These are phyloP conservation scores for Orussus abietinus DNA, from an alignment of 1,140 invertebrate species.

Conservation along the genomic window DNA sequence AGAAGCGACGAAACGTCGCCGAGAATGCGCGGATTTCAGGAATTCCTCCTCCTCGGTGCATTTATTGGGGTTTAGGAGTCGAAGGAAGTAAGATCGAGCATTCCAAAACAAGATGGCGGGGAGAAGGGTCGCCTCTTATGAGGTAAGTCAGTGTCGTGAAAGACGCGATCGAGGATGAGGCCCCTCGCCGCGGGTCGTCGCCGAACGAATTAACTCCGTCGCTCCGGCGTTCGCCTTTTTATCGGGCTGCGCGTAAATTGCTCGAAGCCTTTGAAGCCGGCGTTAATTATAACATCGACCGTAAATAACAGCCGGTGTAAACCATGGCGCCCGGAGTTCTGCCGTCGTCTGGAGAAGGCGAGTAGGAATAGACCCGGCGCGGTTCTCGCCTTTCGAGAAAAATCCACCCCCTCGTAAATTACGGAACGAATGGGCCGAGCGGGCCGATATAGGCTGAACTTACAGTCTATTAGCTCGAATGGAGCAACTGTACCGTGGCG, in stretches of 20 bases:
- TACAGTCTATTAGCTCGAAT: neutral
- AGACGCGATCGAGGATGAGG: neutral
- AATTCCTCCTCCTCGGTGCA: too few relatives aligned
- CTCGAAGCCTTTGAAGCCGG: conserved; percentile 12
- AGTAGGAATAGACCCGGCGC: too few relatives aligned
- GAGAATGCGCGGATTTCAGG: too few relatives aligned
- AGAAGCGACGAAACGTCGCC: too few relatives aligned
- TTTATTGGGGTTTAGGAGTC: too few relatives aligned
- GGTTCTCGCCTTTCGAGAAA: conserved; percentile 1
- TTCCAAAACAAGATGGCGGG: too few relatives aligned
- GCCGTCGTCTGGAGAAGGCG: too few relatives aligned
- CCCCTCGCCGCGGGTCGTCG: conserved; percentile 3
- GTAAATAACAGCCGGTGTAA: conserved; percentile 13
- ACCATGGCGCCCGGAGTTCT: conserved; percentile 4
- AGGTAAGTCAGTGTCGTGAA: too few relatives aligned
- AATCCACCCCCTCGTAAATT: conserved; percentile 3
- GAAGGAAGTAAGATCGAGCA: too few relatives aligned
- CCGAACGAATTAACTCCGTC: conserved; percentile 12
- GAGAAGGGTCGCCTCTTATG: too few relatives aligned
- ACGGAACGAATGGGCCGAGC: neutral
- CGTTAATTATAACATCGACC: conserved; percentile 15
- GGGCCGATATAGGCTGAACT: neutral
- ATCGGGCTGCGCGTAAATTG: conserved; percentile 14
- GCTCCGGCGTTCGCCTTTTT: conserved; percentile 6
- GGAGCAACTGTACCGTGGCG: too few relatives aligned